Percentiles rank a stretch among this genome's conserved stretches.
Evolutionary conservation across 1,140 invertebrate species (phyloP).

Genomic region (Stratiolaelaps scimitus): DNA sequence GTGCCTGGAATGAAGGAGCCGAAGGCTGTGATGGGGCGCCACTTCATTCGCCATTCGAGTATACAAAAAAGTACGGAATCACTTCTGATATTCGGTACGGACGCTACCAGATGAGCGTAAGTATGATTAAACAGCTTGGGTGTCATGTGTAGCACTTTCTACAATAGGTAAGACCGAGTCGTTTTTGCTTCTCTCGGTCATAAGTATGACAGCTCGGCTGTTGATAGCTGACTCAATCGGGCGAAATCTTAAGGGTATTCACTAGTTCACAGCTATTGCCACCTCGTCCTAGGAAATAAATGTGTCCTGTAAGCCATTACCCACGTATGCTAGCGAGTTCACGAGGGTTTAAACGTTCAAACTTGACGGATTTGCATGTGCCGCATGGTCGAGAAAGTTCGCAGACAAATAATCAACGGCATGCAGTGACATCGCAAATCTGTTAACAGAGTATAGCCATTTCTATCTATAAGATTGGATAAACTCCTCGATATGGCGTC

Average conservation of each 20-base stretch:
- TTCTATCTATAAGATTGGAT: too few species aligned
- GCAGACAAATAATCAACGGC: too few species aligned
- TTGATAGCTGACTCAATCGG: not conserved
- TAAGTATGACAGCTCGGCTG: not conserved
- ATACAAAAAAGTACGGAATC: slow-evolving; percentile 69
- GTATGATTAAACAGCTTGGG: slow-evolving; percentile 32
- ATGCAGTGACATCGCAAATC: too few species aligned
- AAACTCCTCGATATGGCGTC: too few species aligned
- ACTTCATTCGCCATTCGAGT: slow-evolving; percentile 71
- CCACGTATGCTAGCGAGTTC: too few species aligned
- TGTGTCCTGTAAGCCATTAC: not conserved
- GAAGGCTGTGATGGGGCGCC: slow-evolving; percentile 94
- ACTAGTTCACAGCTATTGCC: not conserved
- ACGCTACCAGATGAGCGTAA: slow-evolving; percentile 68
- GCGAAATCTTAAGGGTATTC: not conserved
- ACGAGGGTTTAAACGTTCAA: too few species aligned
- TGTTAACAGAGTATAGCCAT: too few species aligned
- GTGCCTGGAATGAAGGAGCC: slow-evolving; percentile 88
- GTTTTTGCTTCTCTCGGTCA: not conserved
- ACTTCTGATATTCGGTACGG: slow-evolving; percentile 83
- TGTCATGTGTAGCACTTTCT: not conserved
- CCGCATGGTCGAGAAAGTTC: too few species aligned
- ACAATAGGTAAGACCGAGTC: not conserved
- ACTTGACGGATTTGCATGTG: too few species aligned
- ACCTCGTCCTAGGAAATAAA: not conserved